Evolutionary conservation across 2,797 vertebrate species (phyloP), one percentile per base, ranked within the genome.

Genomic region (Onychomys leucogaster): DNA sequence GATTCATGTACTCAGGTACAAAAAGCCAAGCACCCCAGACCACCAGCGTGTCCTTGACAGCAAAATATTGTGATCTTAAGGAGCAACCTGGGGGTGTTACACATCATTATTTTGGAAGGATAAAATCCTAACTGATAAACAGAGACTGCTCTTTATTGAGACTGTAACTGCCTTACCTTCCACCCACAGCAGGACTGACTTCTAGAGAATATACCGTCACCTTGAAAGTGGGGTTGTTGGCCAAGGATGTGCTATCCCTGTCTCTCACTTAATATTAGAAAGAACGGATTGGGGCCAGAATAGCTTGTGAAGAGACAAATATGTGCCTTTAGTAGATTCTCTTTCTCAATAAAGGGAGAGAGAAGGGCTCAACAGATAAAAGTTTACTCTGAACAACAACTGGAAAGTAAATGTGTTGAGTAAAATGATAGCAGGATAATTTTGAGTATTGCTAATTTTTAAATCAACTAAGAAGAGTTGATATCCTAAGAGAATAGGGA

Each of bases 391-490:
- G 57, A 63, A 27, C 55, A 94, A 37, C 34, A 14, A 5, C 37
- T 75, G 49, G 49, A 91, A 91, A 82, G 49, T 43, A 85, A 84
- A 52, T 46, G 32, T 73, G 12, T 27, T 75, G 57, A 46, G 61
- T 52, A 69, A 90, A 78, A 86, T 57, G 32, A 82, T 17, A 65
- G 41, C 5, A 73, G 59, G 80, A 73, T 27, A n/a, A 25, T 49
- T 29, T 77, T 82, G 16, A 83, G 2, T 61, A 25, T 46, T 63
- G 49, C 16, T 82, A 78, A 93, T 14, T 82, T 78, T 81, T 77
- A 78, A 67, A 59, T 95, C 46, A 52, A 55, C 43, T 80, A 41
- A 81, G 32, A 77, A 92, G 65, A n/a, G n/a, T 88, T 94, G 81
- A 23, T 75, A 46, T 65, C 76, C 16, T 81, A 90, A 80, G 73